Base-by-base conservation (phyloP, 2,888 invertebrate genomes). In the Yponomeuta cagnagella region DNA sequence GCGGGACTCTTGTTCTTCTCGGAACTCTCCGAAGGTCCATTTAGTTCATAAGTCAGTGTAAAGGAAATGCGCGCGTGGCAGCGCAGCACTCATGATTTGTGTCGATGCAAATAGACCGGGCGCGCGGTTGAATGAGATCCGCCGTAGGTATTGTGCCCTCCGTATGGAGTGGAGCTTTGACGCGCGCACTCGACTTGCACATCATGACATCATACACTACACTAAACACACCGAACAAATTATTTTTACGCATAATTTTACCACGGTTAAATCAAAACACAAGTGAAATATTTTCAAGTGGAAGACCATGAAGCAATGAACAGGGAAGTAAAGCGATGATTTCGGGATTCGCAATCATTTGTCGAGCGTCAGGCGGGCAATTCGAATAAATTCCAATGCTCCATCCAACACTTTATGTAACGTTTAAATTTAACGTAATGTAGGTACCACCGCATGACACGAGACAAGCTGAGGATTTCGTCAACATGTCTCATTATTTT, bases 41-140 rank as follows among this genome's bases (percentile, higher is more conserved):
- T 43, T 69, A 33, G 63, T 73, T 76, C 74, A 70, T 81, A 84
- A 85, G 86, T 85, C 86, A 83, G 78, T 75, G 78, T 81, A 84
- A 81, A 88, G 88, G 88, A 89, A 88, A 86, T 85, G 87, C 82
- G 85, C 83, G 84, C 81, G 83, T 43, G n/a, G 33, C 52, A 33
- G 84, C 84, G 85, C 43, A 43, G 82, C 85, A 83, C 84, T 85
- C 82, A 80, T 82, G 78, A 86, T 84, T 83, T 85, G 85, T 86
- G 84, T 80, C 78, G 87, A 84, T 89, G 84, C 85, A 90, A 90
- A 90, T 90, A 90, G 87, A 89, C 86, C 86, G 80, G 82, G 81
- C 86, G 80, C 82, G 81, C 83, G 81, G 79, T 86, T 90, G 89
- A 90, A 90, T 90, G 90, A 90, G 87, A 85, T 84, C 87, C 86